phyloP scores from a whole-genome alignment of 2,113 vertebrate species.

The Cnemophilus loriae region DNA sequence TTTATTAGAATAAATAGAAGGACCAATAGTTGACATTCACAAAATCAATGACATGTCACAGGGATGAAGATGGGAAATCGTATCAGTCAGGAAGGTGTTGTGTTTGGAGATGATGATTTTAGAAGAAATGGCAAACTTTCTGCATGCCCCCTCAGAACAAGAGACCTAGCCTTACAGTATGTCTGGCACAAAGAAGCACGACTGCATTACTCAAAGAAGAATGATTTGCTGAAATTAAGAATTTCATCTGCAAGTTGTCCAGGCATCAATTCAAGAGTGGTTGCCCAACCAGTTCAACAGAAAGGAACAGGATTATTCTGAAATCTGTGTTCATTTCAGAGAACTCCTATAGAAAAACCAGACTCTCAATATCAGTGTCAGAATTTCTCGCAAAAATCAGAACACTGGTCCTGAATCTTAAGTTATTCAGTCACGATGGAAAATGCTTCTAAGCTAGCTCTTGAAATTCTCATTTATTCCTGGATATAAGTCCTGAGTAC shows the following conservation, averaged over 20 bases:
- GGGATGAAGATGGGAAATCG: background rate
- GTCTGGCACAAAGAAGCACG: background rate
- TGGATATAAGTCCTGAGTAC: background rate
- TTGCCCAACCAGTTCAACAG: background rate
- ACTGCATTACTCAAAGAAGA: background rate
- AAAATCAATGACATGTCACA: background rate
- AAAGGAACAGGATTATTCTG: background rate
- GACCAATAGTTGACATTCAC: background rate
- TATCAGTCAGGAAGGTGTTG: background rate
- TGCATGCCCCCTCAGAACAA: background rate
- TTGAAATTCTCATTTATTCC: background rate
- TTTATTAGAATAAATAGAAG: constrained; percentile 60
- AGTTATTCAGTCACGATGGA: rapidly evolving
- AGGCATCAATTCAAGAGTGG: background rate
- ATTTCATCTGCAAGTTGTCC: background rate
- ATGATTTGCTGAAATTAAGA: background rate
- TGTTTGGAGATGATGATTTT: background rate
- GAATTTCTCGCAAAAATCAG: background rate
- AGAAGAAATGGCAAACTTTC: background rate
- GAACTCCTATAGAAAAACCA: background rate
- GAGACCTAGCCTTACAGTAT: background rate
- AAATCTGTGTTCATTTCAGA: background rate
- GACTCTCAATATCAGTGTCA: background rate
- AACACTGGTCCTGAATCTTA: background rate
- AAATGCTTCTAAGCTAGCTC: background rate